A percentile compares a stretch with the other conserved stretches of the same genome.
phyloP scores from a whole-genome alignment of 2,113 vertebrate genomes.

The Colistium nudipinnis region DNA sequence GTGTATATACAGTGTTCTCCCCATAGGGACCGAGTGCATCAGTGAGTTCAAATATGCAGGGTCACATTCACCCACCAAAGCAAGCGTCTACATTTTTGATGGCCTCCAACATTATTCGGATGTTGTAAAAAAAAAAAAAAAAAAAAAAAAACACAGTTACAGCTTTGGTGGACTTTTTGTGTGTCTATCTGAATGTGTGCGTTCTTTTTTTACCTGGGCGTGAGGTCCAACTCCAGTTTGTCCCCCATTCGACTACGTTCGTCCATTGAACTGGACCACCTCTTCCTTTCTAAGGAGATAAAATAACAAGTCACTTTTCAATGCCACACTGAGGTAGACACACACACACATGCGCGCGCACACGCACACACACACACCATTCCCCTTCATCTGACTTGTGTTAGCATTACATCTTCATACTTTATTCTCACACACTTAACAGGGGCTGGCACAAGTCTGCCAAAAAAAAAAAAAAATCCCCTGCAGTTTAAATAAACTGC shows the following conservation, averaged over 20 bases:
- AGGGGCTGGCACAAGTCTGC: background rate
- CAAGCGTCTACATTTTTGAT: constrained; percentile 10
- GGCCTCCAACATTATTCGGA: constrained; percentile 1
- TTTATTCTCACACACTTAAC: background rate
- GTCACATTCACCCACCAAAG: constrained; percentile 10
- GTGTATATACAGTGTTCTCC: constrained; percentile 3
- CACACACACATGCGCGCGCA: background rate
- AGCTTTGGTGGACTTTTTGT: background rate
- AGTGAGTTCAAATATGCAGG: constrained; percentile 7
- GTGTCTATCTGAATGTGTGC: constrained; percentile 13
- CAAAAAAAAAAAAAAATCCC: background rate
- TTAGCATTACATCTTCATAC: background rate
- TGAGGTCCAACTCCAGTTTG: constrained; percentile 17
- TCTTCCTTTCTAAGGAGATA: constrained; percentile 18
- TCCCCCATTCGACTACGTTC: constrained; percentile 36
- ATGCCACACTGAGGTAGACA: background rate
- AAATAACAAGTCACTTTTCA: constrained; percentile 25
- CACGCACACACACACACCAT: background rate
- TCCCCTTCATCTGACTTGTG: constrained; percentile 7
- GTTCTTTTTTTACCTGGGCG: constrained; percentile 6
- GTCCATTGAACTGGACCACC: constrained; percentile 15
- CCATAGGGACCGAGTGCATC: background rate
- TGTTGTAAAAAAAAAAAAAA: background rate
- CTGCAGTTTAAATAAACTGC: constrained; percentile 14
- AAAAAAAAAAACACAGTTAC: background rate